These are phyloP conservation scores for Vollenhovia emeryi DNA, from an alignment of 1,140 invertebrate species.

Conservation along the genomic window DNA sequence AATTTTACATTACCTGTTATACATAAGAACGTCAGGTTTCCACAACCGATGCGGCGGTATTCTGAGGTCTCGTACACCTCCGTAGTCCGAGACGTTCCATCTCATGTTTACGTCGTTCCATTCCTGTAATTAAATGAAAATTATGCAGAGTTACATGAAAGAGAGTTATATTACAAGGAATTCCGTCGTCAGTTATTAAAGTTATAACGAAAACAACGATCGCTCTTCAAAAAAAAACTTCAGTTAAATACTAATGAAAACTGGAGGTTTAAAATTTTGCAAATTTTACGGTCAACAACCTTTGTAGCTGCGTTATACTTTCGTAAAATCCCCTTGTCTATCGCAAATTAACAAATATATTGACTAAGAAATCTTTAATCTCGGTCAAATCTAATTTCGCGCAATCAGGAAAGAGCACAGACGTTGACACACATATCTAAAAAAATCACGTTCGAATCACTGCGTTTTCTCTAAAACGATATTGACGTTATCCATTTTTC, in stretches of 20 bases:
- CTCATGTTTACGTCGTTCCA: slow-evolving; percentile 99
- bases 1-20: slow-evolving; percentile 93
- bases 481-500: slow-evolving; percentile 49
- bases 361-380: slow-evolving; percentile 7
- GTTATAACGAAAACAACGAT: not conserved
- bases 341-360: not conserved
- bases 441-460: slow-evolving; percentile 33
- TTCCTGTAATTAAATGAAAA: slow-evolving; percentile 88
- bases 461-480: not conserved
- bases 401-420: not conserved
- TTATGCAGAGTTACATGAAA: not conserved
- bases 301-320: not conserved
- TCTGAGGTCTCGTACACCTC: slow-evolving; percentile 97
- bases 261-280: not conserved
- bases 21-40: slow-evolving; percentile 99
- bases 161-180: not conserved
- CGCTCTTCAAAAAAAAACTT: not conserved
- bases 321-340: no score
- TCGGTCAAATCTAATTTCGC: slow-evolving; percentile 2
- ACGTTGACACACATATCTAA: not conserved
- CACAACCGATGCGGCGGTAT: slow-evolving; percentile 98
- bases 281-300: not conserved
- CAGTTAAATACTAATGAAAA: not conserved
- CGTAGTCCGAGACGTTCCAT: slow-evolving; percentile 98
- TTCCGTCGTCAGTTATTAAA: not conserved